phyloP scores from a whole-genome alignment of 2,888 invertebrate species.

The Drosophila mettleri region DNA sequence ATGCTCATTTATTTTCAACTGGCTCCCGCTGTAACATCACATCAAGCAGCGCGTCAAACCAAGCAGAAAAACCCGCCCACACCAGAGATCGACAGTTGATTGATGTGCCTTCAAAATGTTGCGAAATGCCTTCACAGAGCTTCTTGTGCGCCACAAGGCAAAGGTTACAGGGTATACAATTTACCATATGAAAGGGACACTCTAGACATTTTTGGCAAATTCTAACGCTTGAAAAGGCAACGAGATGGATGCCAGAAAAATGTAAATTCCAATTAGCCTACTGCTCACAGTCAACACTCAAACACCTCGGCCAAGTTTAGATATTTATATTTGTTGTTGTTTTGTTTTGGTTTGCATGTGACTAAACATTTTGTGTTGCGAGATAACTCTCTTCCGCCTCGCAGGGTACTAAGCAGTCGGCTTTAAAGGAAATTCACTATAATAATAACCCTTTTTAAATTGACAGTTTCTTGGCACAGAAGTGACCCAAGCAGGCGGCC shows the following conservation, averaged over 20 bases:
- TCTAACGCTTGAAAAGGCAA: neutral
- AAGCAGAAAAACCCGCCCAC: conserved; percentile 3
- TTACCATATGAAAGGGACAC: neutral
- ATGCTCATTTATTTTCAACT: conserved; percentile 33
- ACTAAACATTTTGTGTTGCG: conserved; percentile 6
- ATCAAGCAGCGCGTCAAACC: conserved; percentile 26
- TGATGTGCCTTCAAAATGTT: conserved; percentile 56
- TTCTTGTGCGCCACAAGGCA: neutral
- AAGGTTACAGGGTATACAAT: neutral
- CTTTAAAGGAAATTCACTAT: conserved; percentile 20
- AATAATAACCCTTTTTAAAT: conserved; percentile 43
- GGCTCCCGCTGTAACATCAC: conserved; percentile 41
- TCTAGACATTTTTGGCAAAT: neutral
- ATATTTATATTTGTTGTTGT: neutral
- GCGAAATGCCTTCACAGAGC: conserved; percentile 9
- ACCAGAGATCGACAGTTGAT: conserved; percentile 61
- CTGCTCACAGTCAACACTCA: neutral
- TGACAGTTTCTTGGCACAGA: conserved; percentile 11
- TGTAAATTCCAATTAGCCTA: conserved; percentile 8
- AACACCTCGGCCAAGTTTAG: conserved; percentile 5
- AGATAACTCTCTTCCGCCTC: neutral
- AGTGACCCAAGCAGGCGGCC: conserved; percentile 9
- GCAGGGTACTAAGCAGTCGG: conserved; percentile 4
- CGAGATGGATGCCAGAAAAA: neutral
- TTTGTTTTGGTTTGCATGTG: conserved; percentile 3